Evolutionary conservation across 2,888 invertebrate genomes (phyloP), one percentile per base, ranked within the genome.

Genomic region (Ochropacha duplaris): DNA sequence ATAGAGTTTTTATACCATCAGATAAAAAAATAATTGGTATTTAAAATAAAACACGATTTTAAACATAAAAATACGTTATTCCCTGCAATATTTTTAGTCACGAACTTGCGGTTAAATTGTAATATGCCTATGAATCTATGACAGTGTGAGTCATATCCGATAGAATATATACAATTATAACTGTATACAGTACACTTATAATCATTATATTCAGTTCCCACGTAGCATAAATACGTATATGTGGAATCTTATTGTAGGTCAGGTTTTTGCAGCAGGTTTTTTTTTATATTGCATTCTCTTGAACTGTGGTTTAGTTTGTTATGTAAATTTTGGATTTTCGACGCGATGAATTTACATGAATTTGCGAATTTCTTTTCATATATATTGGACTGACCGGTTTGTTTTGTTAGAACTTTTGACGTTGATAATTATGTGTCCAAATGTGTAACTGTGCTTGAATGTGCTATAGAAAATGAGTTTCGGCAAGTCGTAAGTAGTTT

Each of bases 191-290:
- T 54, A 63, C 63, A 55, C 54, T 2, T 51, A 52, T 56, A 57
- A 22, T 28, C 34, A 62, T 56, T 67, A 61, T 51, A 62, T 62
- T 44, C 52, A 57, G 62, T 72, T 71, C 73, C 61, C 68, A 74
- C 77, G 73, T 74, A 66, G 56, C 56, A 50, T 60, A 57, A 49
- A 59, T 22, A 52, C 56, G 54, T 64, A 60, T 63, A 57, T 58
- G 64, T 60, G 61, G 56, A 61, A 57, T 56, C 70, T 76, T 81
- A 71, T 68, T 64, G 59, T 80, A 83, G 83, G 83, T 83, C 82
- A 83, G 81, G 79, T 77, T 76, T 66, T 80, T 61, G 78, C 73
- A 72, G 75, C 71, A 62, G 65, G 68, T 67, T 68, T 59, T 60
- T 55, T 56, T 61, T 60, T 61, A 59, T 55, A n/a, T n/a, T 22